These are phyloP conservation scores for Myotis yumanensis DNA, from an alignment of 2,113 vertebrate genomes.

Conservation along the genomic window DNA sequence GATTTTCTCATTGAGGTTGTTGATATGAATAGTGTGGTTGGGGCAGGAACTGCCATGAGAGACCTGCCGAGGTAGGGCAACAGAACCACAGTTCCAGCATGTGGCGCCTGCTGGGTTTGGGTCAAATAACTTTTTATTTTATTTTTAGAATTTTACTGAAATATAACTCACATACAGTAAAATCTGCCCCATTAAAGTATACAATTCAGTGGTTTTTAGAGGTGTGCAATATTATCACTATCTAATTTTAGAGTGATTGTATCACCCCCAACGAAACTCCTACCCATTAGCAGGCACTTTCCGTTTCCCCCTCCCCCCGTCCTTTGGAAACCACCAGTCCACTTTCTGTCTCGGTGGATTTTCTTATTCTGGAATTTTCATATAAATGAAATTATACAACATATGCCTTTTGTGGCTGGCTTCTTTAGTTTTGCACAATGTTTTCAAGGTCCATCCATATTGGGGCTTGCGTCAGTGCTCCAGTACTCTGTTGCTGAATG, in stretches of 20 bases:
- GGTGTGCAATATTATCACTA: not conserved
- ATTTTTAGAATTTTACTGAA: not conserved
- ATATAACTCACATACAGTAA: conserved; percentile 18
- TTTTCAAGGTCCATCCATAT: not conserved
- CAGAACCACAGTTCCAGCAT: not conserved
- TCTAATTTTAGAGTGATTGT: conserved; percentile 53
- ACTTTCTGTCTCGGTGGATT: conserved; percentile 22
- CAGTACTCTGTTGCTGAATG: not conserved
- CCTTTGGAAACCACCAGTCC: conserved; percentile 8
- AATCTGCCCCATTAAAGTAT: not conserved
- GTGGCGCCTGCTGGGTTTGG: not conserved
- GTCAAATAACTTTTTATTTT: not conserved
- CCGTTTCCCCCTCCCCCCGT: not conserved
- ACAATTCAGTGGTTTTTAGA: not conserved
- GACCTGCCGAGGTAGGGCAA: not conserved
- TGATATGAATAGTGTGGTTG: conserved; percentile 96
- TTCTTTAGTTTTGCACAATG: conserved; percentile 1
- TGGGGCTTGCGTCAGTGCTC: not conserved
- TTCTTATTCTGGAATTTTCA: conserved; percentile 31
- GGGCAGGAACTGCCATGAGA: conserved; percentile 87
- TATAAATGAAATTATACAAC: not conserved
- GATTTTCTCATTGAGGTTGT: conserved; percentile 96
- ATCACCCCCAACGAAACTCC: not conserved
- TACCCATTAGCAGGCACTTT: conserved; percentile 19
- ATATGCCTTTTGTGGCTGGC: not conserved